Evolutionary conservation across 2,888 invertebrate genomes (phyloP).

Genomic region (Macrophya alboannulata): DNA sequence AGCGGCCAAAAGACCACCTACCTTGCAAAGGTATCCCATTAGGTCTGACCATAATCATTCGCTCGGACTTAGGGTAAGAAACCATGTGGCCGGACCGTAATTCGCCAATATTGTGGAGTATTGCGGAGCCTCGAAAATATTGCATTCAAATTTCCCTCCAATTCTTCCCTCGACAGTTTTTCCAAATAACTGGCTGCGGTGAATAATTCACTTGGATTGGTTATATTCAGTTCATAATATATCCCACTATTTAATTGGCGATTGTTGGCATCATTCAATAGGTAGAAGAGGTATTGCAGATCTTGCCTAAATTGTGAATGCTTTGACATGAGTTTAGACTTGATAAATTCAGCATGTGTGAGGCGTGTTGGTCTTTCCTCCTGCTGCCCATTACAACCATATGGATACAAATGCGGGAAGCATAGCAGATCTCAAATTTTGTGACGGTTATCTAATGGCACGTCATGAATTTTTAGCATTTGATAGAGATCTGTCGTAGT

Average conservation of each 20-base stretch:
- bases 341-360: constrained; percentile 62
- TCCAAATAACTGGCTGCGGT: constrained; percentile 62
- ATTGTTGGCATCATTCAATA: constrained; percentile 64
- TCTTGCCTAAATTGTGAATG: constrained; percentile 65
- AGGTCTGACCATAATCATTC: too few relatives aligned
- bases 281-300: constrained; percentile 30
- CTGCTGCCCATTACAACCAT: too few relatives aligned
- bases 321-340: constrained; percentile 62
- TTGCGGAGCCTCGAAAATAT: constrained; percentile 58
- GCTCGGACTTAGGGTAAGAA: too few relatives aligned
- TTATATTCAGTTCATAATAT: too few relatives aligned
- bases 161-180: constrained; percentile 24
- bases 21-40: too few relatives aligned
- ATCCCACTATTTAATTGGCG: constrained; percentile 54
- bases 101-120: too few relatives aligned
- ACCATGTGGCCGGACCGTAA: too few relatives aligned
- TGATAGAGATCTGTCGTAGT: neutral
- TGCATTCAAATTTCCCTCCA: constrained; percentile 61
- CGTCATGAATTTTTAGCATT: too few relatives aligned
- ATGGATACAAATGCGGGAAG: too few relatives aligned
- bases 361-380: constrained; percentile 51
- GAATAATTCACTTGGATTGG: constrained; percentile 57
- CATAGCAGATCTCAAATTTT: too few relatives aligned
- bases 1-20: too few relatives aligned
- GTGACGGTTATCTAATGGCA: too few relatives aligned